A percentile compares a stretch with the other conserved stretches of the same genome.
Conservation (phyloP, 2,797 vertebrate species). For the Phataginus tricuspis region DNA sequence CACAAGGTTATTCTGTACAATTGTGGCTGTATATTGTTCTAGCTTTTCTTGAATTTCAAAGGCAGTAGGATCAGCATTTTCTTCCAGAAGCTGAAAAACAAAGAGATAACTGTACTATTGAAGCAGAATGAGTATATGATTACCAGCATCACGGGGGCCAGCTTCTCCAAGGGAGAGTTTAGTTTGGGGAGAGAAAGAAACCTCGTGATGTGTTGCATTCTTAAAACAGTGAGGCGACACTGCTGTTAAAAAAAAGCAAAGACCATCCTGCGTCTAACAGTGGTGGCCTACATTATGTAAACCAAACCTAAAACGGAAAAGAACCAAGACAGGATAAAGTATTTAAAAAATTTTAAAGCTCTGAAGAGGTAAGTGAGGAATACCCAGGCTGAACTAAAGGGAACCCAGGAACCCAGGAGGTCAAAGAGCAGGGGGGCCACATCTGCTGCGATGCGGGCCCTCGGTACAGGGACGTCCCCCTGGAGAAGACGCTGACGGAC, state of each 20-base stretch:
- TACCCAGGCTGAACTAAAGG: background rate
- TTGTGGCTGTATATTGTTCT: constrained; percentile 80
- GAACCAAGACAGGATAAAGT: background rate
- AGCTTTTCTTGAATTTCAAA: constrained; percentile 89
- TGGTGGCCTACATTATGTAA: background rate
- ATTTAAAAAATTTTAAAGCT: background rate
- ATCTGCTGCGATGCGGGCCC: accelerated
- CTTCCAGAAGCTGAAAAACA: constrained; percentile 88
- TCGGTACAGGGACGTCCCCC: accelerated
- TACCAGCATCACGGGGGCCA: accelerated
- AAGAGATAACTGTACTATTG: background rate
- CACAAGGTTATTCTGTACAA: constrained; percentile 82
- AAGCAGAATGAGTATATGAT: background rate
- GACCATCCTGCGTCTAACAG: background rate
- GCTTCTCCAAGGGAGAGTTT: background rate
- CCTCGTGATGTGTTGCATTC: background rate
- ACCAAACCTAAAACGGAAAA: background rate
- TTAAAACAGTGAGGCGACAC: background rate
- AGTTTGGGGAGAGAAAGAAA: background rate
- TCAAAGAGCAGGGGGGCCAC: accelerated
- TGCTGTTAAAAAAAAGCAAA: background rate
- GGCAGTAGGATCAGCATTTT: constrained; percentile 83
- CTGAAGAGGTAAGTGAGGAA: background rate
- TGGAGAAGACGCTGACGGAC: background rate
- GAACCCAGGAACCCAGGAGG: background rate